A percentile compares a stretch with the other conserved stretches of the same genome.
These are phyloP conservation scores for Leucoraja ocellata DNA, from an alignment of 2,797 vertebrate species.

Conservation along the genomic window DNA sequence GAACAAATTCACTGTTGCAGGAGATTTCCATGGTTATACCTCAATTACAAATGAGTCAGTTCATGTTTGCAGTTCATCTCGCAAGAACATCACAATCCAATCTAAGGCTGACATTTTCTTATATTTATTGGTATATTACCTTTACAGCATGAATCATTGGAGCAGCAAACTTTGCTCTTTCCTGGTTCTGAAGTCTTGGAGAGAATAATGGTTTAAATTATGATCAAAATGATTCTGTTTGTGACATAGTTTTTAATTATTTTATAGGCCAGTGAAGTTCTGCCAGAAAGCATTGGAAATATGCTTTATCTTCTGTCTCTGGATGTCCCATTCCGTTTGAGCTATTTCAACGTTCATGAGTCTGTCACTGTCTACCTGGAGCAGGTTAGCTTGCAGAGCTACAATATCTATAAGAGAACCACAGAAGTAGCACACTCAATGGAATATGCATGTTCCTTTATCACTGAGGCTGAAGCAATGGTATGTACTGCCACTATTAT, in stretches of 20 bases:
- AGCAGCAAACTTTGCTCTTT: neutral
- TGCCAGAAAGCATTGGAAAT: conserved; percentile 67
- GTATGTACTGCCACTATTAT: conserved; percentile 51
- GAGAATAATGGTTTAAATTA: neutral
- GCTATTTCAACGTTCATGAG: conserved; percentile 76
- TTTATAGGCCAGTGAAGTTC: conserved; percentile 65
- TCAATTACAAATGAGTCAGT: neutral
- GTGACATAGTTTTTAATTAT: conserved; percentile 5
- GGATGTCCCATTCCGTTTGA: conserved; percentile 71
- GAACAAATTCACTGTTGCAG: neutral
- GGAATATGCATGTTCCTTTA: conserved; percentile 79
- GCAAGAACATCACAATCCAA: neutral
- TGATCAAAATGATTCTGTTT: neutral
- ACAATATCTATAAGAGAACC: conserved; percentile 70
- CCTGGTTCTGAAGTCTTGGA: too few relatives aligned
- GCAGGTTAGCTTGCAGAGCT: conserved; percentile 77
- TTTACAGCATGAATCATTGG: neutral
- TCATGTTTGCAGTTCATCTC: neutral
- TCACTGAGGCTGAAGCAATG: conserved; percentile 71
- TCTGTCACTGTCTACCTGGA: conserved; percentile 81
- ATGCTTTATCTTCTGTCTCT: conserved; percentile 77
- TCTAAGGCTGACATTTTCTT: neutral
- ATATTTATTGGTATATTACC: neutral
- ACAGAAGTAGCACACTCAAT: conserved; percentile 67
- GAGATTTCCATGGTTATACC: neutral